Evolutionary conservation across 2,888 invertebrate genomes (phyloP), one percentile per base, ranked within the genome.

Genomic region (Hoplodrina ambigua): DNA sequence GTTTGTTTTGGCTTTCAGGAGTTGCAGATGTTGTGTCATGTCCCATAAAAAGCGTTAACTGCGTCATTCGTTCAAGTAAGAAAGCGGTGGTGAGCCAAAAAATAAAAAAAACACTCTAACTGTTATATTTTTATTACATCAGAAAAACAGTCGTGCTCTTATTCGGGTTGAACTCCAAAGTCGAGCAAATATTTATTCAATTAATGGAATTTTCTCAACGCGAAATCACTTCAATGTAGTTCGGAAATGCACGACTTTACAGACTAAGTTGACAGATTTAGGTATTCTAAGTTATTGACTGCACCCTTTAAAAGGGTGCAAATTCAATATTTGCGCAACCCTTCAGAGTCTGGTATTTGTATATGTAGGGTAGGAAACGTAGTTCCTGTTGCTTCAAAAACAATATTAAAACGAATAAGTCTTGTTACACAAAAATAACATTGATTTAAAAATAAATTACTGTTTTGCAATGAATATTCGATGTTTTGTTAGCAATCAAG

Each of bases 201-300:
- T 11, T 15, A 72, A 46, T 19, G 33, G 46, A 73, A 54, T 54
- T 54, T 20, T 25, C 17, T 53, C 17, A 25, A 20, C 52, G 30
- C 13, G 33, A 5, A 25, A 4, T 37, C 73, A 44, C 33, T 52
- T 33, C 44, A 44, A 8, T 37, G 1, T 37, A 17, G 19, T 46
- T 46, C 25, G 13, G 37, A 72, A 61, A 72, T 69, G 13, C 37
- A 53, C 44, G 25, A 46, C 53, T 53, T 72, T 72, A 46, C 52
- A 72, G 33, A 72, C 72, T 72, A 72, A 62, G 53, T 25, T 73
- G 19, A 62, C 25, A 30, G 46, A 61, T 25, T 15, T 6, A 46
- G 44, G 37, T 37, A 25, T 61, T 41, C 11, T 1, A 2, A 10
- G 17, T 33, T 5, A 20, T 44, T 61, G 19, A 3, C 17, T 58